Base-by-base conservation (phyloP, 2,113 vertebrate genomes). In the Pleuronectes platessa region DNA sequence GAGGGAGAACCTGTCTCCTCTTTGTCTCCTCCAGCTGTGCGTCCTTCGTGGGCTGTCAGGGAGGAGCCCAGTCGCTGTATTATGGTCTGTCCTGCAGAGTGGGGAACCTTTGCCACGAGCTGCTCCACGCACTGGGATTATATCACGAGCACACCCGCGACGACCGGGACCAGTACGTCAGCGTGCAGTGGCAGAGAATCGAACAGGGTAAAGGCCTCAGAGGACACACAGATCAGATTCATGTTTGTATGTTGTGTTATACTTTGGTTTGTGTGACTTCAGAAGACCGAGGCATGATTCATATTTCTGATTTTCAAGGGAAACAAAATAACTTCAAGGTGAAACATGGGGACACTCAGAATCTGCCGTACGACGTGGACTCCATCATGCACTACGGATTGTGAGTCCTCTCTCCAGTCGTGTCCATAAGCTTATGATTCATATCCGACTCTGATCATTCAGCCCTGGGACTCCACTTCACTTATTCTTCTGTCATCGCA, bases 41-140 rank as follows among this genome's bases (percentile, higher is more conserved):
- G 0, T 91, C 90, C 0, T 86, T 15, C 0, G 69, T 91, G 0
- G 90, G 90, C 0, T 77, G 68, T 12, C 63, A 0, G 2, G 88
- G 90, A 2, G 90, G 88, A 37, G 18, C 18, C 12, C 90, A 91
- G 74, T 0, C 21, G 4, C 0, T 91, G 40, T 90, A 42, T 12
- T 62, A 14, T 4, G 26, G 7, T 0, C 0, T 0, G 0, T 0
- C 1, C 0, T 91, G 90, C 0, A 55, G 20, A 0, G 40, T 62
- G 8, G 90, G 88, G 55, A 91, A 89, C n/a, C 59, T 91, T 0
- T 76, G 76, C 68, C 90, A 91, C 0, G 90, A 91, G 77, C 1
- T 90, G 18, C 18, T 90, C 31, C 90, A 91, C 3, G 59, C 86
- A 3, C 61, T 88, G 60, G 88, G 90, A 0, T 4, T 91, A 24